Evolutionary conservation across 2,888 invertebrate genomes (phyloP).

Genomic region (Hemistola chrysoprasaria): DNA sequence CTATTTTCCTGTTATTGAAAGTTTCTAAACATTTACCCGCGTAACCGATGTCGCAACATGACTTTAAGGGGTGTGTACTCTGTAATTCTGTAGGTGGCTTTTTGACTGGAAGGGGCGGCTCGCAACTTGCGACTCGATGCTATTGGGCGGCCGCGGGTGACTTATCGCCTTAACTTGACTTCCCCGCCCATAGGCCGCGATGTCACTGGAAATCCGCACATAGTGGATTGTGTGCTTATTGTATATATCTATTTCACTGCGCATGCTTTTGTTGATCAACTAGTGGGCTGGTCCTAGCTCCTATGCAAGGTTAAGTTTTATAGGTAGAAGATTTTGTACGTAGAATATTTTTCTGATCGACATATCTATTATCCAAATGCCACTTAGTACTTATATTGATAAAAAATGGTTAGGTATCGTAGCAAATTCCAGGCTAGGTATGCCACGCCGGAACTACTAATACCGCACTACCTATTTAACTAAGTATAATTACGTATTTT

Average conservation of each 20-base stretch:
- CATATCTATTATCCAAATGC: too few relatives aligned
- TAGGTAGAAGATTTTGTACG: too few relatives aligned
- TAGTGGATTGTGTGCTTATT: constrained; percentile 11
- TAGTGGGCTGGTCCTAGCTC: constrained; percentile 1
- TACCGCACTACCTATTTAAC: too few relatives aligned
- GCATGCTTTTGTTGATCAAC: constrained; percentile 17
- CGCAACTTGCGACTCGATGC: constrained; percentile 44
- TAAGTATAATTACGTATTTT: too few relatives aligned
- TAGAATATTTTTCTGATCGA: too few relatives aligned
- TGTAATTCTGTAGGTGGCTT: constrained; percentile 65
- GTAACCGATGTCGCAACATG: constrained; percentile 11
- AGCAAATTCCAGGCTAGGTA: too few relatives aligned
- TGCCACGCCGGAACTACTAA: too few relatives aligned
- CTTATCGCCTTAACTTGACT: constrained; percentile 77
- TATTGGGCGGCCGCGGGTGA: constrained; percentile 74
- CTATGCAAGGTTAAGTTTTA: background rate
- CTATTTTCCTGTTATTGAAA: constrained; percentile 14
- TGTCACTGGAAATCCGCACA: constrained; percentile 27
- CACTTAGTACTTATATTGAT: too few relatives aligned
- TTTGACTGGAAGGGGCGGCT: constrained; percentile 74
- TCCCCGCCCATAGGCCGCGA: constrained; percentile 59
- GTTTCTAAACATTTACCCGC: constrained; percentile 13
- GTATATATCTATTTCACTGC: constrained; percentile 15
- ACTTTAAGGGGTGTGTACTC: constrained; percentile 52
- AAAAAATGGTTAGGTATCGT: too few relatives aligned